Percentiles rank a stretch among this genome's conserved stretches.
Evolutionary conservation across 2,888 invertebrate genomes (phyloP).

Genomic region (Smittia aterrima): DNA sequence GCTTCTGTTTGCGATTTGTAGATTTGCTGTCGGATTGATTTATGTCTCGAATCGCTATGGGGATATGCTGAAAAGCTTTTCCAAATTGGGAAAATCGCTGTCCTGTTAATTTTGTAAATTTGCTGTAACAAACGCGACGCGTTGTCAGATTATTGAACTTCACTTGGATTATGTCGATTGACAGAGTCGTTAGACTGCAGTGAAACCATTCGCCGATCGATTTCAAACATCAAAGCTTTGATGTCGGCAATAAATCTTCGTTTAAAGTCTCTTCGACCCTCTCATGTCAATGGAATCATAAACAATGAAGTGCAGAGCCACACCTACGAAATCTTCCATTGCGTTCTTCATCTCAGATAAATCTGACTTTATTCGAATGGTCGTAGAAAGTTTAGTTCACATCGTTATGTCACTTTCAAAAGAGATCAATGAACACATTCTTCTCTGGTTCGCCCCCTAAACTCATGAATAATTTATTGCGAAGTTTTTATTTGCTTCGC

Average conservation of each 20-base stretch:
- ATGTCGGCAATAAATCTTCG: neutral
- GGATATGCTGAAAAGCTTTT: neutral
- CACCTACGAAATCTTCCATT: constrained; percentile 4
- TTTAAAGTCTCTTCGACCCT: neutral
- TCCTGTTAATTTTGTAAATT: neutral
- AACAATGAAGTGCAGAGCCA: neutral
- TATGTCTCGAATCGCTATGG: neutral
- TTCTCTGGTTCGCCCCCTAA: neutral
- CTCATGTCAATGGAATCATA: neutral
- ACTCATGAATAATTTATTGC: constrained; percentile 1
- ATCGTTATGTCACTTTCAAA: neutral
- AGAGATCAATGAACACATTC: constrained; percentile 10
- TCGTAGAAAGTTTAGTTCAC: neutral
- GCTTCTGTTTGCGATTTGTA: constrained; percentile 1
- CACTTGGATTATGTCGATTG: neutral
- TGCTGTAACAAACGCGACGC: neutral
- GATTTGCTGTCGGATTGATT: constrained; percentile 2
- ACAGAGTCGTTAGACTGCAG: no score
- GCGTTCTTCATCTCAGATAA: neutral
- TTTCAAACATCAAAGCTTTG: neutral
- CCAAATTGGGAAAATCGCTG: neutral
- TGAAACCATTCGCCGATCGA: no score
- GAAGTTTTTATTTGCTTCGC: neutral
- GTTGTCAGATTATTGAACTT: neutral
- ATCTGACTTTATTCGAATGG: neutral